These are phyloP conservation scores for Exocentrus adspersus DNA, from an alignment of 2,888 invertebrate genomes.

Conservation along the genomic window DNA sequence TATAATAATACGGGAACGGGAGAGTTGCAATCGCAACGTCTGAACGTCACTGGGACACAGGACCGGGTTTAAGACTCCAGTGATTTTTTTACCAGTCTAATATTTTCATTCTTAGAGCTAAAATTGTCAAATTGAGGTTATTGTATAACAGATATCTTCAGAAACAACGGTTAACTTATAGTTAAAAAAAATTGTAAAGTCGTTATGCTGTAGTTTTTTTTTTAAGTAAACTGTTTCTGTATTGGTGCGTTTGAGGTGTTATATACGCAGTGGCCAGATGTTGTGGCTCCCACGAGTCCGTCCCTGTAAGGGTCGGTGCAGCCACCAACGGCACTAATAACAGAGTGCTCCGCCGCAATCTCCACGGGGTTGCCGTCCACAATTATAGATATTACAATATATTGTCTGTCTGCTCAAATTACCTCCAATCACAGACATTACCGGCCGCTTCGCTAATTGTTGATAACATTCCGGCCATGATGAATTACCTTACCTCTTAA, in stretches of 20 bases:
- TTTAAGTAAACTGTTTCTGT: too few species aligned
- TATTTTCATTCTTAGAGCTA: too few species aligned
- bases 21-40: slow-evolving; percentile 14
- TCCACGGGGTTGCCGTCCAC: slow-evolving; percentile 58
- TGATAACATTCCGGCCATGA: slow-evolving; percentile 57
- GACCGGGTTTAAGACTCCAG: too few species aligned
- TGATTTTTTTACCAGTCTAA: too few species aligned
- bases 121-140: too few species aligned
- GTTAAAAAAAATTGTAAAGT: too few species aligned
- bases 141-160: too few species aligned
- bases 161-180: too few species aligned
- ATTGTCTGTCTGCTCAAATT: slow-evolving; percentile 60
- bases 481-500: slow-evolving; percentile 57
- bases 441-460: slow-evolving; percentile 57
- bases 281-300: too few species aligned
- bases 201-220: too few species aligned
- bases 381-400: slow-evolving; percentile 61
- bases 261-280: too few species aligned
- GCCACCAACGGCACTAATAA: slow-evolving; percentile 50
- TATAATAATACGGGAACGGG: slow-evolving; percentile 21
- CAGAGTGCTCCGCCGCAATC: slow-evolving; percentile 55
- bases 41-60: slow-evolving; percentile 17
- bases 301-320: slow-evolving; percentile 26
- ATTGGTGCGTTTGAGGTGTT: too few species aligned
- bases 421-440: slow-evolving; percentile 59